phyloP scores from a whole-genome alignment of 2,888 invertebrate species.

The Caenorhabditis macrosperma region DNA sequence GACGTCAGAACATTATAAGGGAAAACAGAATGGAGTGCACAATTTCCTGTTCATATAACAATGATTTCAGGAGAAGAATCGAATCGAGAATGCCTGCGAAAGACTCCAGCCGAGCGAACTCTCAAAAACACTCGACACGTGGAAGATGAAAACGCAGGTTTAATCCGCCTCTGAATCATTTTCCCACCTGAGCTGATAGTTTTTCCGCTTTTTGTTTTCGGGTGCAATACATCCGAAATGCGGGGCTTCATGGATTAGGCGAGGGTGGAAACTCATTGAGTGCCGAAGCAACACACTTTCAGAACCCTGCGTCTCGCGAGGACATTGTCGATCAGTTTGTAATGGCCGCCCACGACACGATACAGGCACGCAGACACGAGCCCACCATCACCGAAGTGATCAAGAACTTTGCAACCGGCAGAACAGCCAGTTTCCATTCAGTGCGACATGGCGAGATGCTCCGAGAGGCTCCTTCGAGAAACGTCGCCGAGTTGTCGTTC shows the following conservation, averaged over 20 bases:
- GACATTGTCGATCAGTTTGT: conserved; percentile 50
- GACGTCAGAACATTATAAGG: not conserved
- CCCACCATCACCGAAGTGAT: conserved; percentile 44
- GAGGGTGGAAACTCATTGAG: not conserved
- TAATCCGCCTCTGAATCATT: not conserved
- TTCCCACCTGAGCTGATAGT: not conserved
- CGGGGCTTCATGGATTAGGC: conserved; percentile 26
- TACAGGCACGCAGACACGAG: conserved; percentile 43
- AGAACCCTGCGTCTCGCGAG: conserved; percentile 36
- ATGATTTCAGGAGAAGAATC: conserved; percentile 57
- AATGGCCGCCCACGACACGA: conserved; percentile 47
- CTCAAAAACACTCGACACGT: conserved; percentile 47
- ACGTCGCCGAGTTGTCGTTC: conserved; percentile 47
- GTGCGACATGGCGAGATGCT: conserved; percentile 22
- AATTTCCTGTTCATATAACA: not conserved
- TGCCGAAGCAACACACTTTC: not conserved
- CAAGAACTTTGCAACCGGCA: conserved; percentile 35
- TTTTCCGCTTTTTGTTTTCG: not conserved
- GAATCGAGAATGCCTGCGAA: conserved; percentile 60
- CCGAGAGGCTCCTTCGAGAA: conserved; percentile 7
- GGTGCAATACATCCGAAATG: conserved; percentile 4
- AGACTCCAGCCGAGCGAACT: conserved; percentile 56
- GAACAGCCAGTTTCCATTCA: conserved; percentile 18
- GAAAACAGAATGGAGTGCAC: not conserved
- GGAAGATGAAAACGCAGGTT: conserved; percentile 50